Base-by-base conservation (phyloP, 2,888 invertebrate genomes). In the Xanthia togata region DNA sequence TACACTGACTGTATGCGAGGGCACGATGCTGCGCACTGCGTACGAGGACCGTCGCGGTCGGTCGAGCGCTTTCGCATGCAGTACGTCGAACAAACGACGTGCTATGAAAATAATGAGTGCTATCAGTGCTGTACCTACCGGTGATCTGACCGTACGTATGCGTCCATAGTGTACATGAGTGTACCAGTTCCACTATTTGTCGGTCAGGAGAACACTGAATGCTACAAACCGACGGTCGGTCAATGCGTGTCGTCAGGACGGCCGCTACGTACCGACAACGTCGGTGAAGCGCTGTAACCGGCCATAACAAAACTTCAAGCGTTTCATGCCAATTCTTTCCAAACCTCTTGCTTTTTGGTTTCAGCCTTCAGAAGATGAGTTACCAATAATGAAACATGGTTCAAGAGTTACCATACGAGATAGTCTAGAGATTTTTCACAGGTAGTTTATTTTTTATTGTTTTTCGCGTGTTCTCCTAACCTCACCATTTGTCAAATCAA, bases 371-470 rank as follows among this genome's bases (percentile, higher is more conserved):
- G 84, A 86, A 55, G 89, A 88, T 78, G 85, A 73, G 65, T 74
- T 76, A 31, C 78, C 81, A 65, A 59, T 80, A 73, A 44, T 65
- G 60, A 82, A 78, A 74, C 83, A 79, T 73, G 67, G 83, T 31
- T 90, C 93, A 85, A 89, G 90, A 87, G 73, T 95, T 81, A 89
- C 91, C 67, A 88, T 93, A 72, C 91, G 92, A 84, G 95, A 95
- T 91, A 96, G 96, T 89, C 82, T 96, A 88, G 95, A 95, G 89
- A 91, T 96, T 86, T 89, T 82, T 68, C 93, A 93, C 92, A 94
- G 94, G 96, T 96, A 93, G 76, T 84, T 89, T 87, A 85, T 87
- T 85, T 77, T 80, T 81, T 72, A 82, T 88, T 87, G 83, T 83
- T 89, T 90, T 78, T 62, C 64, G 65, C n/a, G 50, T 64, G 8